Evolutionary conservation across 2,797 vertebrate species (phyloP), one percentile per base, ranked within the genome.

Genomic region (Spheniscus humboldti): DNA sequence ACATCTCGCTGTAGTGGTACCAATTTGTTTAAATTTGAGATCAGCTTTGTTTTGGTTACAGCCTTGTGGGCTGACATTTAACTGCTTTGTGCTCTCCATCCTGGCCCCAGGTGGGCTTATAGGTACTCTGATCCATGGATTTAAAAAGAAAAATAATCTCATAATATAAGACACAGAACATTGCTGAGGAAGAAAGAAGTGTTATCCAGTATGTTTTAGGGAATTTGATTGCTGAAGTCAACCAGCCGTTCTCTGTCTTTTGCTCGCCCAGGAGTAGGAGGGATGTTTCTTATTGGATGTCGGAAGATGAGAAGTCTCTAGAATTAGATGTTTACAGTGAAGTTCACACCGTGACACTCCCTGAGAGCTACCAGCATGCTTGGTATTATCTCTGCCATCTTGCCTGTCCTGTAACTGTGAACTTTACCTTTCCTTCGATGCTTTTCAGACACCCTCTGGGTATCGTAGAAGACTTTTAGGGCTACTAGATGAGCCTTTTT

Each of bases 31-130:
- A 81, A 88, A 75, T 72, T 74, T 50, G 35, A 63, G 45, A 50
- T 89, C 84, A 69, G 71, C 41, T 92, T 84, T 71, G 24, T 25
- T 93, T 66, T 79, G 37, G 28, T 55, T 50, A n/a, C 71, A 87
- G 57, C 33, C 69, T 67, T 66, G 33, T 63, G 45, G 48, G 57
- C 81, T 96, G 92, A 96, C 92, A 74, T 96, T 95, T 94, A 80
- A 48, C 72, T 80, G 53, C 25, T 71, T 84, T 0, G 0, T 77
- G 48, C 69, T 82, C 30, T 85, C 55, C 28, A 8, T 53, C 80
- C 55, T 52, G 63, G 71, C 24, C 52, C 22, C 63, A 67, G 52
- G 33, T 19, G 41, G 37, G 28, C 27, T 94, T 63, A 24, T 27
- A 55, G 52, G 19, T 39, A 4, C 33, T 84, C 50, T 22, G 14